Conservation (phyloP, 2,797 vertebrate genomes). For the Myotis myotis region DNA sequence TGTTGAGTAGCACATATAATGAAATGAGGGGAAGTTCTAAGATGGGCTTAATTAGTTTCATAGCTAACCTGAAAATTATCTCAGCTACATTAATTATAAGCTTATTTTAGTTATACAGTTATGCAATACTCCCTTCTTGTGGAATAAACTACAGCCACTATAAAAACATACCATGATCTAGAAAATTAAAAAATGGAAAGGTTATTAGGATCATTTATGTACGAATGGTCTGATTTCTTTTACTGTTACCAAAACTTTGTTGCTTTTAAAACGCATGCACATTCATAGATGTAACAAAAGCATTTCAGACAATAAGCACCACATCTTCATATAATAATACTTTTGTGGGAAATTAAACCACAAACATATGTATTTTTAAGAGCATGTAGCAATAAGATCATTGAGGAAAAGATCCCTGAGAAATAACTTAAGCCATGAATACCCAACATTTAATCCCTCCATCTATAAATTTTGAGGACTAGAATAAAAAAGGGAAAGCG, state of each 20-base stretch:
- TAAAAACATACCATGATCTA: slow-evolving; percentile 9
- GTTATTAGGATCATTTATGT: background rate
- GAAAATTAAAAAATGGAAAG: slow-evolving; percentile 17
- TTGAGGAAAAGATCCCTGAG: background rate
- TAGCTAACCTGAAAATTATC: slow-evolving; percentile 14
- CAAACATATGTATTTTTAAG: background rate
- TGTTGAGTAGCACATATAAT: background rate
- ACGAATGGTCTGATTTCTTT: slow-evolving; percentile 17
- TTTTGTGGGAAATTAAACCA: slow-evolving; percentile 37
- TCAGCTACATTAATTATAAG: background rate
- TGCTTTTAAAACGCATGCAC: slow-evolving; percentile 16
- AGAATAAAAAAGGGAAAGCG: slow-evolving; percentile 42
- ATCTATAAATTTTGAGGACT: background rate
- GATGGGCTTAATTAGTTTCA: background rate
- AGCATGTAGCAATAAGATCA: background rate
- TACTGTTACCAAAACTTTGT: background rate
- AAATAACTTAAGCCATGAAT: background rate
- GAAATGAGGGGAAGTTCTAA: slow-evolving; percentile 26
- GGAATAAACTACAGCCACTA: background rate
- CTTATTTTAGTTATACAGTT: slow-evolving; percentile 51
- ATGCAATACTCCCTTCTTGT: background rate
- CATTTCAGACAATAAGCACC: slow-evolving; percentile 10
- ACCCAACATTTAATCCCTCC: background rate
- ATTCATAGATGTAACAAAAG: background rate
- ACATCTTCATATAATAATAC: slow-evolving; percentile 6